phyloP scores from a whole-genome alignment of 2,113 vertebrate genomes.

The Ariopsis seemanni region DNA sequence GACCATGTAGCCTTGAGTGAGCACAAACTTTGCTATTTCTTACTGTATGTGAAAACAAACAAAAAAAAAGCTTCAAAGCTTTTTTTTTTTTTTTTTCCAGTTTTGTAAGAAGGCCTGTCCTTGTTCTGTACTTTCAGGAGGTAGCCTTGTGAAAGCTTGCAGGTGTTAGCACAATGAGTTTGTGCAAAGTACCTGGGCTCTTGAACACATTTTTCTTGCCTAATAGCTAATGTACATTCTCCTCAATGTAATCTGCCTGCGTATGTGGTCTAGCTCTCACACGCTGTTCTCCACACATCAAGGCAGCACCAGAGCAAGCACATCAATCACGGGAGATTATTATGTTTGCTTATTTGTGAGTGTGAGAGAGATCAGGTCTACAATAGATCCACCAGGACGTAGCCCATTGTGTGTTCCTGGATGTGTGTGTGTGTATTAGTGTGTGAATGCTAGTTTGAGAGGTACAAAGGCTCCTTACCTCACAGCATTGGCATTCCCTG shows the following conservation, averaged over 20 bases:
- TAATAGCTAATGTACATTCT: slow-evolving; percentile 31
- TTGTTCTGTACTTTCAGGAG: background rate
- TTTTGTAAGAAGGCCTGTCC: background rate
- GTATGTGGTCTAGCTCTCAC: slow-evolving; percentile 27
- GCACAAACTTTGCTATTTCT: background rate
- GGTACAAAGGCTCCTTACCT: slow-evolving; percentile 60
- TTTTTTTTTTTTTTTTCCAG: background rate
- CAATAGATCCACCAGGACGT: slow-evolving; percentile 50
- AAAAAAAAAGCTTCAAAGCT: background rate
- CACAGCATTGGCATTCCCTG: slow-evolving; percentile 56
- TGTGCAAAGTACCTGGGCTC: slow-evolving; percentile 73
- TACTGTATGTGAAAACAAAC: background rate
- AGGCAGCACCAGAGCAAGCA: slow-evolving; percentile 11
- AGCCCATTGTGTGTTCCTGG: slow-evolving; percentile 26
- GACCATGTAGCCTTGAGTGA: background rate
- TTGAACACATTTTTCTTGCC: slow-evolving; percentile 61
- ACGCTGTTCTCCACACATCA: slow-evolving; percentile 7
- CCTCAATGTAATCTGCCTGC: slow-evolving; percentile 16
- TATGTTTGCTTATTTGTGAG: slow-evolving; percentile 53
- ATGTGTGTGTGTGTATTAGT: slow-evolving; percentile 40
- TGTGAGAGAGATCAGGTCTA: slow-evolving; percentile 50
- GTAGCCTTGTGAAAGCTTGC: background rate
- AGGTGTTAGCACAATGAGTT: slow-evolving; percentile 62
- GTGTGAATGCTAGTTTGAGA: slow-evolving; percentile 50
- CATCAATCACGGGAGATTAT: slow-evolving; percentile 46